A percentile compares a stretch with the other conserved stretches of the same genome.
These are phyloP conservation scores for Anoplius nigerrimus DNA, from an alignment of 2,888 invertebrate species.

Conservation along the genomic window DNA sequence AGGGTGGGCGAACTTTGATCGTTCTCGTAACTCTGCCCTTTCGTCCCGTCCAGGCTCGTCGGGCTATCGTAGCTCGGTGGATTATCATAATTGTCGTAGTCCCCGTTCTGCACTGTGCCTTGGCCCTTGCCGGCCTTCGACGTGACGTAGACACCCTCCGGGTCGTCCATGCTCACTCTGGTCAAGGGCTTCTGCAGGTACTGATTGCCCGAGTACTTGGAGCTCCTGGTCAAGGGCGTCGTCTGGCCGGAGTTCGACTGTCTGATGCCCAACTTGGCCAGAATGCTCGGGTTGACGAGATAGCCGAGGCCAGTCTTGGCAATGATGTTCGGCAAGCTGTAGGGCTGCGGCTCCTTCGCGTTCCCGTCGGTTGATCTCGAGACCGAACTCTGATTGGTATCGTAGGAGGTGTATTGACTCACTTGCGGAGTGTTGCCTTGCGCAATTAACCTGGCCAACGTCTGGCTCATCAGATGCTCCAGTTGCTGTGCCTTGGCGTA, in stretches of 20 bases:
- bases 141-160: conserved; percentile 59
- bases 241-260: conserved; percentile 38
- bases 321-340: conserved; percentile 41
- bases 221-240: conserved; percentile 38
- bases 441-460: conserved; percentile 59
- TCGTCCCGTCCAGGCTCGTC: conserved; percentile 29
- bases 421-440: conserved; percentile 53
- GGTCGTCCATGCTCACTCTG: conserved; percentile 55
- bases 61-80: conserved; percentile 46
- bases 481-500: conserved; percentile 64
- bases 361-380: conserved; percentile 40
- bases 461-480: conserved; percentile 67
- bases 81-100: conserved; percentile 62
- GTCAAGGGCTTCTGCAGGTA: conserved; percentile 57
- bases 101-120: conserved; percentile 41
- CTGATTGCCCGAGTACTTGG: conserved; percentile 49
- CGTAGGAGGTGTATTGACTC: conserved; percentile 29
- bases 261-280: conserved; percentile 47
- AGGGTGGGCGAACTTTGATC: conserved; percentile 46
- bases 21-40: conserved; percentile 47
- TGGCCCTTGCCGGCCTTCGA: conserved; percentile 46
- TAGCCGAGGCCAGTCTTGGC: conserved; percentile 66
- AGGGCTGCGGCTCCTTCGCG: conserved; percentile 32
- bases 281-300: conserved; percentile 56
- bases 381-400: conserved; percentile 29